Conservation (phyloP, 2,113 vertebrate genomes). For the Dipodomys merriami region DNA sequence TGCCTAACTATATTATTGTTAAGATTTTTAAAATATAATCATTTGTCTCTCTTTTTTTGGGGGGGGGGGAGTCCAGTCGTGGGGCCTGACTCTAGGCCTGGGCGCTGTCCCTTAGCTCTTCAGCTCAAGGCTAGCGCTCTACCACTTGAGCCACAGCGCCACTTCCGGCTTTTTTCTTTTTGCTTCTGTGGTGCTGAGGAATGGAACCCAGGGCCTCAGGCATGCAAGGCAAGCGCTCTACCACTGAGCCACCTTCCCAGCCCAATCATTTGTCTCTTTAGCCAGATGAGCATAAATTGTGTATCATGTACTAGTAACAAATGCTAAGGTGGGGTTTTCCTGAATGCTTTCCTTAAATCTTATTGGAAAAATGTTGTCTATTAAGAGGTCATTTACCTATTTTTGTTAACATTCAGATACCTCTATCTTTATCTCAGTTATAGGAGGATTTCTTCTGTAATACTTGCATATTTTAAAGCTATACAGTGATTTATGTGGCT, state of each 20-base stretch:
- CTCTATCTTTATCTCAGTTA: conserved; percentile 27
- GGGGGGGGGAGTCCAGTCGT: too few species aligned
- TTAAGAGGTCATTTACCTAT: conserved; percentile 20
- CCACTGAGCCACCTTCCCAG: too few species aligned
- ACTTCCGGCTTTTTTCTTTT: too few species aligned
- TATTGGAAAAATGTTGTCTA: not conserved
- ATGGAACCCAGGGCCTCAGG: too few species aligned
- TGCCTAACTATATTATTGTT: conserved; percentile 30
- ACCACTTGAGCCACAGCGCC: too few species aligned
- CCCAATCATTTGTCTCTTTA: not conserved
- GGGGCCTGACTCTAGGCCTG: too few species aligned
- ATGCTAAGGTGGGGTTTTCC: conserved; percentile 15
- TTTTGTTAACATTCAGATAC: conserved; percentile 43
- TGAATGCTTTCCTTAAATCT: conserved; percentile 36
- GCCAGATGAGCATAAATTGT: conserved; percentile 42
- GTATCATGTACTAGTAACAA: conserved; percentile 1
- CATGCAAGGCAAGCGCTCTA: too few species aligned
- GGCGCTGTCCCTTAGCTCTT: too few species aligned
- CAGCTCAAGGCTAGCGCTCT: too few species aligned
- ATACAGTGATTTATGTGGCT: not conserved
- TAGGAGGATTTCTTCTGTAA: conserved; percentile 13
- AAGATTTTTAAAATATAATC: conserved; percentile 34
- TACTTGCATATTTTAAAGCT: conserved; percentile 1
- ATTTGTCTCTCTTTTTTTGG: not conserved
- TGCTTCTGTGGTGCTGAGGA: too few species aligned